Percentiles rank a stretch among this genome's conserved stretches.
Conservation (phyloP, 2,888 invertebrate genomes). For the Synergus umbraculus region DNA sequence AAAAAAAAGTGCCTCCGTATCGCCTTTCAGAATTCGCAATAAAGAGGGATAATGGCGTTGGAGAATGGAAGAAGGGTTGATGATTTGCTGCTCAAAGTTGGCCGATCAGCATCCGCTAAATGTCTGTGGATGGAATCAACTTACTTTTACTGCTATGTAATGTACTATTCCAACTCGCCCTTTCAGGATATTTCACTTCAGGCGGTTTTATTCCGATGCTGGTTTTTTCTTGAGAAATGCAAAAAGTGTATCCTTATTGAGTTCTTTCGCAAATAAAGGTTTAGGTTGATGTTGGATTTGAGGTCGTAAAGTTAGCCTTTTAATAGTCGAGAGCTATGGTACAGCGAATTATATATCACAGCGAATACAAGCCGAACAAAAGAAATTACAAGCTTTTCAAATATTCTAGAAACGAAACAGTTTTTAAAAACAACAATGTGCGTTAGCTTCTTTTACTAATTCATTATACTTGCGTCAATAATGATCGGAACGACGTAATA, state of each 20-base stretch:
- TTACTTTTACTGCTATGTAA: not conserved
- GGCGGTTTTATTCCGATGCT: not conserved
- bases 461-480: not conserved
- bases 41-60: conserved; percentile 13
- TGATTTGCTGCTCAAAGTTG: not conserved
- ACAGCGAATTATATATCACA: too few relatives aligned
- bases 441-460: not conserved
- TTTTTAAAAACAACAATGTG: not conserved
- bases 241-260: not conserved
- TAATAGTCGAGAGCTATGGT: not conserved
- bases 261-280: conserved; percentile 16
- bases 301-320: not conserved
- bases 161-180: conserved; percentile 2
- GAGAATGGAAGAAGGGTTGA: conserved; percentile 2
- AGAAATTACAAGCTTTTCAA: not conserved
- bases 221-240: not conserved
- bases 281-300: not conserved
- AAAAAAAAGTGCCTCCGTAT: conserved; percentile 33
- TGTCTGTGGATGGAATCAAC: conserved; percentile 16
- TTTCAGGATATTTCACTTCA: not conserved
- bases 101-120: conserved; percentile 9
- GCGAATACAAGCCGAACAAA: not conserved
- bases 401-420: not conserved
- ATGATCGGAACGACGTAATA: not conserved
- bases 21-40: conserved; percentile 28